A percentile compares a stretch with the other conserved stretches of the same genome.
Evolutionary conservation across 1,140 invertebrate genomes (phyloP).

Genomic region (Andrena cerasifolii): DNA sequence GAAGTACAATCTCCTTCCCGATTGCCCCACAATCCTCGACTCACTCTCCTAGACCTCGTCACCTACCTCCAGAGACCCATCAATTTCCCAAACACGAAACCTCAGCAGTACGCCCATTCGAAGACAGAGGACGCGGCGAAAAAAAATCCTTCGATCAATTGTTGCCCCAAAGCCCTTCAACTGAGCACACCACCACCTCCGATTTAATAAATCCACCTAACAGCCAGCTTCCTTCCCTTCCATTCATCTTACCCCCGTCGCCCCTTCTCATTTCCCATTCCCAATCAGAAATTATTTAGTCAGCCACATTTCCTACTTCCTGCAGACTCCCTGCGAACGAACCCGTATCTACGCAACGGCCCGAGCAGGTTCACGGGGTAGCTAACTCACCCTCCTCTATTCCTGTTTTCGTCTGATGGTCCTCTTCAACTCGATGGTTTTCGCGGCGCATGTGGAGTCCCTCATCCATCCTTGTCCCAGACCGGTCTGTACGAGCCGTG

Average conservation of each 20-base stretch:
- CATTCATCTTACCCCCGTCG: too few relatives aligned
- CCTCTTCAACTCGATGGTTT: constrained; percentile 34
- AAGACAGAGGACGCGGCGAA: not conserved
- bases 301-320: not conserved
- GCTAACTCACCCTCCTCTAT: not conserved
- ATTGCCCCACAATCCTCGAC: not conserved
- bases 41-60: not conserved
- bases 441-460: constrained; percentile 11
- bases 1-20: not conserved
- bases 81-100: constrained; percentile 4
- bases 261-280: too few relatives aligned
- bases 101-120: not conserved
- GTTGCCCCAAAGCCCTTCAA: not conserved
- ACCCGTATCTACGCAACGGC: not conserved
- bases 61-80: not conserved
- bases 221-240: too few relatives aligned
- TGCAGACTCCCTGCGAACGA: not conserved
- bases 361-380: not conserved
- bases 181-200: not conserved
- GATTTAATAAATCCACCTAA: not conserved
- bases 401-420: constrained; percentile 14
- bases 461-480: constrained; percentile 28
- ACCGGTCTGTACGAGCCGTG: constrained; percentile 32
- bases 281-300: too few relatives aligned
- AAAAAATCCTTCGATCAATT: not conserved